Conservation (phyloP, 2,113 vertebrate species). For the Stigmatopora argus region DNA sequence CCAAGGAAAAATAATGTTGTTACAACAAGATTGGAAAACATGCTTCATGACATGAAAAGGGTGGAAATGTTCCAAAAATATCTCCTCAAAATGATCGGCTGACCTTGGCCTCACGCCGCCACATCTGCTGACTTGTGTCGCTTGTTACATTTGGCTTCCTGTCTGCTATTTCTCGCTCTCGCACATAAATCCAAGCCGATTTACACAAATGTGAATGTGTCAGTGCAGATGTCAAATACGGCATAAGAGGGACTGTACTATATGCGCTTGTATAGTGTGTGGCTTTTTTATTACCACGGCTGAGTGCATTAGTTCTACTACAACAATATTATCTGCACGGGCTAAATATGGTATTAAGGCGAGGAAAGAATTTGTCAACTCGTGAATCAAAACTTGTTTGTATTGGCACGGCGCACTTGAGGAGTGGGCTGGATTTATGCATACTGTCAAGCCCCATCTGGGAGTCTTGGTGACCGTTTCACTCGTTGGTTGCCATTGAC, state of each 20-base stretch:
- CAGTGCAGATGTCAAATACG: slow-evolving; percentile 8
- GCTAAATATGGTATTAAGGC: slow-evolving; percentile 54
- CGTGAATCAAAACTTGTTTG: slow-evolving; percentile 46
- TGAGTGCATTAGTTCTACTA: slow-evolving; percentile 31
- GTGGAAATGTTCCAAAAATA: too few species aligned
- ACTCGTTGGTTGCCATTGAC: too few species aligned
- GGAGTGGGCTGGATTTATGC: neutral
- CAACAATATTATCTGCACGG: slow-evolving; percentile 34
- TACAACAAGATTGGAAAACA: too few species aligned
- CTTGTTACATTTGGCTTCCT: neutral
- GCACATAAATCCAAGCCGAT: neutral
- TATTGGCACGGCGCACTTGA: slow-evolving; percentile 30
- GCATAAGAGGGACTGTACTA: neutral
- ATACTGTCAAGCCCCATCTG: too few species aligned
- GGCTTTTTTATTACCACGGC: slow-evolving; percentile 40
- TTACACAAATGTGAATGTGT: neutral
- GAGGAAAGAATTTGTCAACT: slow-evolving; percentile 33
- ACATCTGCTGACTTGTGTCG: neutral
- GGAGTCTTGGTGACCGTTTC: too few species aligned
- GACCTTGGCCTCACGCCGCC: too few species aligned
- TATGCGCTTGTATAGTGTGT: slow-evolving; percentile 9
- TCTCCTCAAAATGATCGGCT: too few species aligned
- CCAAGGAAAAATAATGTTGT: too few species aligned
- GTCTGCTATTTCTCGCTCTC: neutral
- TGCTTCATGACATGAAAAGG: too few species aligned